Percentiles rank a stretch among this genome's conserved stretches.
Conservation (phyloP, 1,140 invertebrate species). For the Probaryconus sp. region DNA sequence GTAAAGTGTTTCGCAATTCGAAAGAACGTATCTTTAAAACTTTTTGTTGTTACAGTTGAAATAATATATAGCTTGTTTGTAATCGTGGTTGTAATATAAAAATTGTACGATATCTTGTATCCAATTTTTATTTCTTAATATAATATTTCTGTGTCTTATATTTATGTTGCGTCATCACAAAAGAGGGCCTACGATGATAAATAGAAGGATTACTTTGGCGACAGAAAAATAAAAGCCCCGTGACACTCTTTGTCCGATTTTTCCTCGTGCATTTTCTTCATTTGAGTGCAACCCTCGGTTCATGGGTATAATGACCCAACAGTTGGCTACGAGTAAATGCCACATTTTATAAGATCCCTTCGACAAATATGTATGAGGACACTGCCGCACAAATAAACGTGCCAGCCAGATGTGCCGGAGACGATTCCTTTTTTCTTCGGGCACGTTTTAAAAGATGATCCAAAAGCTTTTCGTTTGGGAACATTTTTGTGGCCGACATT, state of each 20-base stretch:
- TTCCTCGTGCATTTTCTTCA: slow-evolving; percentile 9
- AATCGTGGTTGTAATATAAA: no score
- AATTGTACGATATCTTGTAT: no score
- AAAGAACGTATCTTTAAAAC: no score
- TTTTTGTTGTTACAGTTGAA: no score
- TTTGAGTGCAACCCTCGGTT: slow-evolving; percentile 13
- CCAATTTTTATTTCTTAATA: no score
- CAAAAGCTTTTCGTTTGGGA: slow-evolving; percentile 11
- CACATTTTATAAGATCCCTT: slow-evolving; percentile 49
- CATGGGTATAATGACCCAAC: slow-evolving; percentile 52
- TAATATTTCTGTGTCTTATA: no score
- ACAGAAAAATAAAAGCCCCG: no score
- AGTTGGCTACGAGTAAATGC: slow-evolving; percentile 50
- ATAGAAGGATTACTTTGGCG: no score
- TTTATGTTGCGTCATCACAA: no score
- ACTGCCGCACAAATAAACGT: slow-evolving; percentile 61
- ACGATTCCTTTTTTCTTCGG: slow-evolving; percentile 35
- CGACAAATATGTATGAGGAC: slow-evolving; percentile 44
- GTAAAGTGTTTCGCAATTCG: no score
- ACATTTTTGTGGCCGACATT: slow-evolving; percentile 20
- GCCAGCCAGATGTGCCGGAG: slow-evolving; percentile 62
- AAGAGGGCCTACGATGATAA: no score
- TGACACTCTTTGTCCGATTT: slow-evolving; percentile 25
- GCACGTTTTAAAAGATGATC: slow-evolving; percentile 21
- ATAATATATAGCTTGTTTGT: no score